Conservation (phyloP, 1,140 invertebrate genomes). For the Globodera ellingtonae region DNA sequence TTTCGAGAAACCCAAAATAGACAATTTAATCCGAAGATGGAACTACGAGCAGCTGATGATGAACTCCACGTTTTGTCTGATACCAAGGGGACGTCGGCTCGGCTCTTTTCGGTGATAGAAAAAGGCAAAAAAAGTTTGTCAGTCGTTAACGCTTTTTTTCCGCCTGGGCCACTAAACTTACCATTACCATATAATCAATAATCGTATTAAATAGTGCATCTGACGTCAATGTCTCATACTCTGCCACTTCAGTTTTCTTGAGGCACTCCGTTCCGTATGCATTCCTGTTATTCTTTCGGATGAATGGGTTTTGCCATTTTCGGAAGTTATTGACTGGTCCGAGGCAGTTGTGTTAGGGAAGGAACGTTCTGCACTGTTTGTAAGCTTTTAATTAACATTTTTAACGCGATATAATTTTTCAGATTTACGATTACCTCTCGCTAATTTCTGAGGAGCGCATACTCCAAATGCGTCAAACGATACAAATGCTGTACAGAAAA, state of each 20-base stretch:
- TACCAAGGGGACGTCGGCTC: constrained; percentile 89
- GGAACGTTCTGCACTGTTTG: constrained; percentile 71
- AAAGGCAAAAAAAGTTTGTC: neutral
- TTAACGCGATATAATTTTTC: constrained; percentile 24
- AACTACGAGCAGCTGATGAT: constrained; percentile 91
- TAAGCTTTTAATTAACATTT: constrained; percentile 39
- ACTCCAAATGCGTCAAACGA: constrained; percentile 28
- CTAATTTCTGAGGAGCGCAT: constrained; percentile 37
- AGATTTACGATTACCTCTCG: constrained; percentile 42
- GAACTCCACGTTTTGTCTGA: constrained; percentile 97
- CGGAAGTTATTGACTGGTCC: constrained; percentile 95
- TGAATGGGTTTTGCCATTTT: constrained; percentile 93
- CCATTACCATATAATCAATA: no score
- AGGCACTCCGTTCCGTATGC: constrained; percentile 78
- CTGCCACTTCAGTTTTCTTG: constrained; percentile 67
- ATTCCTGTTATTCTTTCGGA: constrained; percentile 95
- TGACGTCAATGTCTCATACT: constrained; percentile 69
- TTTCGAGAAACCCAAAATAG: constrained; percentile 15
- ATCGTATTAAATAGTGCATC: constrained; percentile 66
- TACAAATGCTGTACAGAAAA: constrained; percentile 40
- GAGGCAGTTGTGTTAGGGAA: constrained; percentile 89
- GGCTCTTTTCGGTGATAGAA: constrained; percentile 83
- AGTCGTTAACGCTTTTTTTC: no score
- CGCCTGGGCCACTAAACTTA: no score
- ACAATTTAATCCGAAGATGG: constrained; percentile 73